Base-by-base conservation (phyloP, 2,113 vertebrate genomes). In the Stegostoma tigrinum region DNA sequence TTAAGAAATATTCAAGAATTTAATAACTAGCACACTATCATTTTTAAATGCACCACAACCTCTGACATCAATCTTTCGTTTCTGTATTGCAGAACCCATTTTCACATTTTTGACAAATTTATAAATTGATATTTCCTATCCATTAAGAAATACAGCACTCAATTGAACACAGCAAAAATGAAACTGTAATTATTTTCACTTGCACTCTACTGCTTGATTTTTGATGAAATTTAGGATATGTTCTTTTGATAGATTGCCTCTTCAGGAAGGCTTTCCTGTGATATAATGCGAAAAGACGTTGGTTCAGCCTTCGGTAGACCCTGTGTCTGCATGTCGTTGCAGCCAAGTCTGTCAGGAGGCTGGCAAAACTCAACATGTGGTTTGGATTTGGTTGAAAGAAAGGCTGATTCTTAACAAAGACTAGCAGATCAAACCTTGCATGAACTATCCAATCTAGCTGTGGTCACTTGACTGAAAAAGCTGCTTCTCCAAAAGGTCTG, bases 371-470 rank as follows among this genome's bases (percentile, higher is more conserved):
- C 15, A 66, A 27, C 91, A 94, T 94, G 45, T 94, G 91, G 91
- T 94, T 61, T 93, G 55, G 90, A 93, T 93, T 93, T 93, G 61
- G 90, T 8, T 68, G 7, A 94, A 68, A 94, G 8, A 42, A 94
- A 42, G 91, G n/a, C 61, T n/a, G 21, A 42, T n/a, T 67, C 61
- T 34, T 5, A 17, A 68, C n/a, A 94, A 67, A n/a, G 34, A 94
- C 42, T 38, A n/a, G 38, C 24, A n/a, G 68, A 68, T 38, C 90
- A 38, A 67, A 67, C 34, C 38, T 94, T 94, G 66, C 12, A 42
- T 23, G 91, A 94, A 24, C 64, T 68, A 66, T 94, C 64, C 68
- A 89, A 61, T 30, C 27, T 27, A 89, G 34, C 52, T 17, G 10
- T 94, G 64, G 61, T 34, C 64, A 27, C 34, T 68, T 38, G n/a